phyloP scores from a whole-genome alignment of 2,113 vertebrate species.

The Dasyprocta punctata region DNA sequence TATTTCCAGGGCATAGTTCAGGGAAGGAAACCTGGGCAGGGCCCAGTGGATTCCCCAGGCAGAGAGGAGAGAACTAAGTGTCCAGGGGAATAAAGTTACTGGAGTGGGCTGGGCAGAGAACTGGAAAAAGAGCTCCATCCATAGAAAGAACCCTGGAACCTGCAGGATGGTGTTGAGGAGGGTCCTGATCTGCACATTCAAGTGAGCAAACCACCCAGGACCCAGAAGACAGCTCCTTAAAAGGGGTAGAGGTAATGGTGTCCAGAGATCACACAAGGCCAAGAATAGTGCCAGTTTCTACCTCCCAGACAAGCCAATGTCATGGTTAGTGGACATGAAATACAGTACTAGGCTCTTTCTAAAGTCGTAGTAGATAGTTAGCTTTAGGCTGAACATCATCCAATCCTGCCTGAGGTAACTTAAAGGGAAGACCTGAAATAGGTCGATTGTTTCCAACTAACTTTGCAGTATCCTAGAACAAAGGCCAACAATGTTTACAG shows the following conservation, averaged over 20 bases:
- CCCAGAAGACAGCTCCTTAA: neutral
- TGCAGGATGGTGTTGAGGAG: neutral
- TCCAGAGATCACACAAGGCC: neutral
- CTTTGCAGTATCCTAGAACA: neutral
- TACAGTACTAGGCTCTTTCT: neutral
- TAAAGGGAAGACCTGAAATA: neutral
- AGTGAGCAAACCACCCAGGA: neutral
- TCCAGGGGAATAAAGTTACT: neutral
- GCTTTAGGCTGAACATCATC: neutral
- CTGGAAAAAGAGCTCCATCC: neutral
- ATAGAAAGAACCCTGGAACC: neutral
- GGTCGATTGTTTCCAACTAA: neutral
- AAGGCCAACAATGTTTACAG: neutral
- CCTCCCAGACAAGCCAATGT: neutral
- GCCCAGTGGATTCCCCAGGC: neutral
- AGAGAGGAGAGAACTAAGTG: neutral
- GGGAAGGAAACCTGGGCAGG: neutral
- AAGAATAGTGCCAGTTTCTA: neutral
- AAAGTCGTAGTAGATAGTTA: neutral
- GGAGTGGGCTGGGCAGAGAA: neutral
- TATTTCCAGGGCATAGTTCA: neutral
- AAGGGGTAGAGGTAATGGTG: neutral
- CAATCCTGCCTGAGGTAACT: neutral
- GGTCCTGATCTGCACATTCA: neutral
- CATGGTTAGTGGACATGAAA: neutral